phyloP scores from a whole-genome alignment of 2,797 vertebrate species.

The Iguana delicatissima region DNA sequence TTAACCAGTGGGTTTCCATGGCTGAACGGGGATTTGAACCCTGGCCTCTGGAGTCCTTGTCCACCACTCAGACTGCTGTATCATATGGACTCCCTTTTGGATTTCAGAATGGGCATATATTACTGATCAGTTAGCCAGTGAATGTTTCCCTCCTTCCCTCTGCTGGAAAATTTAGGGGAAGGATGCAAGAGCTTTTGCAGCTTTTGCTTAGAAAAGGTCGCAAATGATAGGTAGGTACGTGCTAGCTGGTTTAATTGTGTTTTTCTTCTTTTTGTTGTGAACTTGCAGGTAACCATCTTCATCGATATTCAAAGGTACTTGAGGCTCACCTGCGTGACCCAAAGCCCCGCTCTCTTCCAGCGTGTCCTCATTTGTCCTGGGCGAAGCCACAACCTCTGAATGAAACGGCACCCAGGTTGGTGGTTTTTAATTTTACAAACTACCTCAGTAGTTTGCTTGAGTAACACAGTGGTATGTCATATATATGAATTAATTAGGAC shows the following conservation, averaged over 20 bases:
- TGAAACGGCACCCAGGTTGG: conserved; percentile 95
- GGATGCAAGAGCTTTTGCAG: background rate
- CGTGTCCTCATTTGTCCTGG: conserved; percentile 98
- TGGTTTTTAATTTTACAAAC: conserved; percentile 37
- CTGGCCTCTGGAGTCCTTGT: too few relatives aligned
- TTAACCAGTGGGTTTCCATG: too few relatives aligned
- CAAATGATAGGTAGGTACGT: background rate
- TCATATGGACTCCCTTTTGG: background rate
- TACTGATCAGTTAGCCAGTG: too few relatives aligned
- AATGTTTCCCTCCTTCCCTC: background rate
- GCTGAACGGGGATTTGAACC: too few relatives aligned
- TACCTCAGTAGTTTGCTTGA: background rate
- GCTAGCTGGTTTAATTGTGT: too few relatives aligned
- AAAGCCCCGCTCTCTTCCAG: conserved; percentile 93
- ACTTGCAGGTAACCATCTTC: conserved; percentile 93
- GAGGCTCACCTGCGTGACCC: conserved; percentile 95
- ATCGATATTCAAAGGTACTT: conserved; percentile 97
- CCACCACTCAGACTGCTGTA: too few relatives aligned
- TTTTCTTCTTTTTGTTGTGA: background rate
- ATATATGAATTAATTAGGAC: background rate
- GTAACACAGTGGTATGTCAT: background rate
- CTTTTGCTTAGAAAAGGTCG: background rate
- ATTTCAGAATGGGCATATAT: background rate
- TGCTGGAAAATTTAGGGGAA: background rate
- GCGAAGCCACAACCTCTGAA: conserved; percentile 98